A percentile compares a stretch with the other conserved stretches of the same genome.
Conservation (phyloP, 2,888 invertebrate species). For the Drosophila stalkeri region DNA sequence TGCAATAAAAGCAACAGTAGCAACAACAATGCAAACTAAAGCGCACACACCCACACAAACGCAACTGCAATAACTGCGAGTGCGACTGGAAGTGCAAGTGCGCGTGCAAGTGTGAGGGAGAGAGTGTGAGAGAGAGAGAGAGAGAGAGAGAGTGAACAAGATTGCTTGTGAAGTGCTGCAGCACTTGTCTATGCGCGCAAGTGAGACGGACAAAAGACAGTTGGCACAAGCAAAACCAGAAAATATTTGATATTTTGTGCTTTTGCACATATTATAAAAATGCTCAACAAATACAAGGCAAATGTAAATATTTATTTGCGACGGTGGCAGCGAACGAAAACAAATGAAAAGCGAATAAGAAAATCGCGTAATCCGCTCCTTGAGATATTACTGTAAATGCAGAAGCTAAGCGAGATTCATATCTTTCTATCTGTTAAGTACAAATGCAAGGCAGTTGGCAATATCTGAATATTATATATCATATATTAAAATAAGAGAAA, state of each 20-base stretch:
- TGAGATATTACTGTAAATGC: background rate
- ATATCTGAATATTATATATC: no score
- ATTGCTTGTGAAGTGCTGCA: slow-evolving; percentile 26
- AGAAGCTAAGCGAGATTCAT: background rate
- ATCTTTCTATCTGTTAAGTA: background rate
- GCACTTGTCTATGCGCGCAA: slow-evolving; percentile 5
- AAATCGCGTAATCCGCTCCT: slow-evolving; percentile 7
- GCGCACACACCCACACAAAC: slow-evolving; percentile 34
- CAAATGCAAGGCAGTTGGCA: no score
- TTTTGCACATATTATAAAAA: slow-evolving; percentile 50
- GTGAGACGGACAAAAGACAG: background rate
- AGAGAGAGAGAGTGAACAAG: slow-evolving; percentile 8
- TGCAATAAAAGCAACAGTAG: slow-evolving; percentile 49
- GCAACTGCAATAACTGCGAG: slow-evolving; percentile 11
- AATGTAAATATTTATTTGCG: slow-evolving; percentile 33
- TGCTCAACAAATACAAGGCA: slow-evolving; percentile 59
- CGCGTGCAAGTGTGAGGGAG: slow-evolving; percentile 4
- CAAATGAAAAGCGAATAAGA: slow-evolving; percentile 5
- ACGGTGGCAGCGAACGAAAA: slow-evolving; percentile 14
- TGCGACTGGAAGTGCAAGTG: slow-evolving; percentile 14
- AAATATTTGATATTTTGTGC: slow-evolving; percentile 69
- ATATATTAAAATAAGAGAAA: no score
- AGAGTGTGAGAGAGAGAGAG: background rate
- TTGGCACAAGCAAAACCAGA: slow-evolving; percentile 34
- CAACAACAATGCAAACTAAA: slow-evolving; percentile 39